Evolutionary conservation across 1,140 invertebrate genomes (phyloP).

Genomic region (Heliothis virescens): DNA sequence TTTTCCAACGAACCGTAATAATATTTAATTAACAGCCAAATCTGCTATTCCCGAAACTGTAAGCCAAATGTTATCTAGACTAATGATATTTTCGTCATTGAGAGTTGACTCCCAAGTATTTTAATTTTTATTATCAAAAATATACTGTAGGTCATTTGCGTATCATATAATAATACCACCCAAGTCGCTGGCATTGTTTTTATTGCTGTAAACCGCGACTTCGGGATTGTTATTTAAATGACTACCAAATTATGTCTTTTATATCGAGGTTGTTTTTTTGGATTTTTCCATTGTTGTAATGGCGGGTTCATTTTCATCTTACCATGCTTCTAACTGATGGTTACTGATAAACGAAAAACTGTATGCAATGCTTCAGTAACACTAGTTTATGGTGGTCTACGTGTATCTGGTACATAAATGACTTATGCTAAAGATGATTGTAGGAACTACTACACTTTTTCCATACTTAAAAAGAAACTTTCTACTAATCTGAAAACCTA

Average conservation of each 20-base stretch:
- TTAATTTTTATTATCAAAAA: neutral
- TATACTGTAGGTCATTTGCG: conserved; percentile 10
- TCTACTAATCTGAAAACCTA: too few species aligned
- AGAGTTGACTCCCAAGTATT: conserved; percentile 4
- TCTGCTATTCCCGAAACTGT: conserved; percentile 6
- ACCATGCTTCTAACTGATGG: too few species aligned
- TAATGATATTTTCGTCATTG: conserved; percentile 23
- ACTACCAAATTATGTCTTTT: neutral
- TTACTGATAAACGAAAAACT: too few species aligned
- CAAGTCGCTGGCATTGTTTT: conserved; percentile 3
- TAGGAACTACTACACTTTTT: too few species aligned
- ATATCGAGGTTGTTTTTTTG: too few species aligned
- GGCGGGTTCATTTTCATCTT: too few species aligned
- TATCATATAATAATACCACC: neutral
- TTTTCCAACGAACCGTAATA: neutral
- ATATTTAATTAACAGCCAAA: conserved; percentile 22
- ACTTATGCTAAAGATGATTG: too few species aligned
- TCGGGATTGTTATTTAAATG: neutral
- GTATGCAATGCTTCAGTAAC: too few species aligned
- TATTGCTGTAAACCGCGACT: neutral
- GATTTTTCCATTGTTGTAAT: too few species aligned
- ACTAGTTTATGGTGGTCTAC: too few species aligned
- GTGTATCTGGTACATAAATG: too few species aligned
- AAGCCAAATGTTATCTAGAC: conserved; percentile 33
- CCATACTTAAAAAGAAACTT: too few species aligned